Conservation (phyloP, 2,888 invertebrate genomes). For the Aromia moschata region DNA sequence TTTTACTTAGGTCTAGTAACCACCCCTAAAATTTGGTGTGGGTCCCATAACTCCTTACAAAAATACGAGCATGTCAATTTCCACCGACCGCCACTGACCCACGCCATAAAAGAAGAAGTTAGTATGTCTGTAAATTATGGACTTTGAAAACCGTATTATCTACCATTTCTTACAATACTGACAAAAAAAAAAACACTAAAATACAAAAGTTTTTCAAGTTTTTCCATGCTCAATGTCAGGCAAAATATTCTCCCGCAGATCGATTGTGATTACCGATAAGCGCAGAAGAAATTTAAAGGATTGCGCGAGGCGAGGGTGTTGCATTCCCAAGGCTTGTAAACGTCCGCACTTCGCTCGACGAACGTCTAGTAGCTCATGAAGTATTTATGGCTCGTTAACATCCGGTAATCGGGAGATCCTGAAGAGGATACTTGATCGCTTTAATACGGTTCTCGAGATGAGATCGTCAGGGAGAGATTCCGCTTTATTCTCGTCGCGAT, state of each 20-base stretch:
- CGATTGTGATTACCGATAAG: constrained; percentile 24
- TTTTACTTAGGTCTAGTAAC: no score
- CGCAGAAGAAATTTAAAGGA: constrained; percentile 25
- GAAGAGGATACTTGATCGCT: constrained; percentile 26
- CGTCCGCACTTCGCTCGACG: not conserved
- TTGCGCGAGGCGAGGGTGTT: constrained; percentile 24
- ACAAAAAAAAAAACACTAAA: no score
- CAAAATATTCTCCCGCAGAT: not conserved
- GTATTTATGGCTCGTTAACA: constrained; percentile 22
- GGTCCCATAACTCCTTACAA: no score
- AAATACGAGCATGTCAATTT: no score
- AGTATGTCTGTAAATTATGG: no score
- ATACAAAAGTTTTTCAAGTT: no score
- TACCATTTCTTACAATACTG: no score
- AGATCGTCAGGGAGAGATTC: constrained; percentile 5
- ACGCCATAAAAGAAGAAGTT: no score
- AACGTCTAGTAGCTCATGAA: constrained; percentile 16
- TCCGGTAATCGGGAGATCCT: constrained; percentile 18
- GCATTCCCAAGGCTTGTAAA: constrained; percentile 24
- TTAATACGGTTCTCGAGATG: constrained; percentile 9
- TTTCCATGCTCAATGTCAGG: no score
- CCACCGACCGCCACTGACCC: no score
- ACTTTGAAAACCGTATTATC: no score
- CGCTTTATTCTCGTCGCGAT: constrained; percentile 11
- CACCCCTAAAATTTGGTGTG: no score